Conservation (phyloP, 2,888 invertebrate genomes). For the Calephelis perditalis region DNA sequence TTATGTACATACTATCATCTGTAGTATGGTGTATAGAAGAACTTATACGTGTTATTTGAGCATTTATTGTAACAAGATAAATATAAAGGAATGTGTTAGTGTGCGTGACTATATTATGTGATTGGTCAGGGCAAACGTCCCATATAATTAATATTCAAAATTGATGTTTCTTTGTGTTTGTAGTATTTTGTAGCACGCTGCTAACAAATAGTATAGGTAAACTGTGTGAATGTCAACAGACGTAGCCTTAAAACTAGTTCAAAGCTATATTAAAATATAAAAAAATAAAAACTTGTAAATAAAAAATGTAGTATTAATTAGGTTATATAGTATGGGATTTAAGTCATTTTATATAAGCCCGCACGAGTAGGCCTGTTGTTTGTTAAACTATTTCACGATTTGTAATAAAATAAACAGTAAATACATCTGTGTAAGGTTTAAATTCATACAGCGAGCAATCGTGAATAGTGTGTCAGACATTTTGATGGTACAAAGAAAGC, state of each 20-base stretch:
- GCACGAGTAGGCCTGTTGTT: slow-evolving; percentile 42
- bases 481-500: slow-evolving; percentile 31
- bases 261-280: slow-evolving; percentile 63
- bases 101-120: slow-evolving; percentile 47
- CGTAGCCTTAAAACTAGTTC: slow-evolving; percentile 78
- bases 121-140: not conserved
- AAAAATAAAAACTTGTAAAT: slow-evolving; percentile 59
- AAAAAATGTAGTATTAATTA: slow-evolving; percentile 63
- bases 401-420: slow-evolving; percentile 4
- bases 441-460: slow-evolving; percentile 4
- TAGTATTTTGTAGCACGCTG: slow-evolving; percentile 43
- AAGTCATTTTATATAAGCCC: slow-evolving; percentile 49
- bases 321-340: slow-evolving; percentile 51
- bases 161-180: slow-evolving; percentile 28
- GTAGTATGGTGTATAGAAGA: slow-evolving; percentile 36
- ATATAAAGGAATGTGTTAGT: slow-evolving; percentile 58
- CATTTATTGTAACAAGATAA: slow-evolving; percentile 67
- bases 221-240: slow-evolving; percentile 66
- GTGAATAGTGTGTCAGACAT: slow-evolving; percentile 22
- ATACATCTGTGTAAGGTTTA: slow-evolving; percentile 13
- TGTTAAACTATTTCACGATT: slow-evolving; percentile 37
- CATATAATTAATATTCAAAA: slow-evolving; percentile 20
- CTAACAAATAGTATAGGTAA: slow-evolving; percentile 50
- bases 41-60: slow-evolving; percentile 58
- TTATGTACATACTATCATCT: slow-evolving; percentile 16